A percentile compares a stretch with the other conserved stretches of the same genome.
Evolutionary conservation across 2,113 vertebrate genomes (phyloP).

Genomic region (Hipposideros armiger): DNA sequence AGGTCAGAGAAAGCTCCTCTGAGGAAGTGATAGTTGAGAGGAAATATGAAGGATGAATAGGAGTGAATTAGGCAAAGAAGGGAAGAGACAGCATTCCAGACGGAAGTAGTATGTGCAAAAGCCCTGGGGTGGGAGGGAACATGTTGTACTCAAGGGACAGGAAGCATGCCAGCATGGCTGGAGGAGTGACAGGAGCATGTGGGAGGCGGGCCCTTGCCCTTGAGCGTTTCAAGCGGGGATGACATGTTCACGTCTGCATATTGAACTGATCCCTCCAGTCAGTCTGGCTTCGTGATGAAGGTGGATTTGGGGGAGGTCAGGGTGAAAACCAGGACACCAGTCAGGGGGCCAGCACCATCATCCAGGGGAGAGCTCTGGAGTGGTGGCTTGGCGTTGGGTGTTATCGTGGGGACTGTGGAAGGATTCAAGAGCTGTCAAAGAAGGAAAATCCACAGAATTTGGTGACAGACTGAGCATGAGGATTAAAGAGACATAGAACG

Average conservation of each 20-base stretch:
- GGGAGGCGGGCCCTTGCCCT: neutral
- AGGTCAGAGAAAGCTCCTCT: slow-evolving; percentile 6
- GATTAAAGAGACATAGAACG: neutral
- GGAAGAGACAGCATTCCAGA: neutral
- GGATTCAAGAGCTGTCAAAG: neutral
- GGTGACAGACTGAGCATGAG: neutral
- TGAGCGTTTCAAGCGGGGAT: neutral
- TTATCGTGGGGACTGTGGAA: neutral
- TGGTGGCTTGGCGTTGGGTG: slow-evolving; percentile 11
- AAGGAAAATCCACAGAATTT: slow-evolving; percentile 7
- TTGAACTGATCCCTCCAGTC: neutral
- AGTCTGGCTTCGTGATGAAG: slow-evolving; percentile 16
- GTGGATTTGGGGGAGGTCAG: neutral
- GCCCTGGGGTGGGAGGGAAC: neutral
- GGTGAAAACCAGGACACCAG: slow-evolving; percentile 24
- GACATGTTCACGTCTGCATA: neutral
- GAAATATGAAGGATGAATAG: neutral
- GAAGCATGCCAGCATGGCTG: neutral
- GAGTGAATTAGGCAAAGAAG: slow-evolving; percentile 17
- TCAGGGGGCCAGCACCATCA: neutral
- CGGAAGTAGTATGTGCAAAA: neutral
- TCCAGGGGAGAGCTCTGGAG: neutral
- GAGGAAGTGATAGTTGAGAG: neutral
- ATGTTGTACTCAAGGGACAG: neutral
- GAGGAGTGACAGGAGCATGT: neutral